phyloP scores from a whole-genome alignment of 2,113 vertebrate species.

The Capreolus pygargus region DNA sequence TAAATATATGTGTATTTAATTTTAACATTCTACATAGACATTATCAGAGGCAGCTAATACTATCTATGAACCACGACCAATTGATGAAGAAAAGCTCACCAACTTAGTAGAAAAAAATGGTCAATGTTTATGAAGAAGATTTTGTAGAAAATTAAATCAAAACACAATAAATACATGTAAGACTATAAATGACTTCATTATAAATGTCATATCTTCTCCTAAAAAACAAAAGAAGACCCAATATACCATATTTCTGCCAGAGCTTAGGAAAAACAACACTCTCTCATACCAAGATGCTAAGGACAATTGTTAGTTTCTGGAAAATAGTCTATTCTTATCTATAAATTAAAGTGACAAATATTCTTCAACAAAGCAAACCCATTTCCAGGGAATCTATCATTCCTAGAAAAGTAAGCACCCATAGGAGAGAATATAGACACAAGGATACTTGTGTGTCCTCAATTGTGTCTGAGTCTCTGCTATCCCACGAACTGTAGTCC shows the following conservation, averaged over 20 bases:
- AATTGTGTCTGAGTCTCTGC: not conserved
- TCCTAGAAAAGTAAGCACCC: not conserved
- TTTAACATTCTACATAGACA: not conserved
- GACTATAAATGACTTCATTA: not conserved
- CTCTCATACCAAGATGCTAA: not conserved
- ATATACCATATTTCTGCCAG: not conserved
- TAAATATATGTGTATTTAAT: not conserved
- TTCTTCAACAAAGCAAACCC: not conserved
- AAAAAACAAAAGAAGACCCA: not conserved
- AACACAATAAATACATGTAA: not conserved
- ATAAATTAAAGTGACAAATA: not conserved
- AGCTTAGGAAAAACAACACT: not conserved
- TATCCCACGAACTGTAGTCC: not conserved
- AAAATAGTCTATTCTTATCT: not conserved
- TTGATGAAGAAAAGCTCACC: not conserved
- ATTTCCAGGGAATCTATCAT: not conserved
- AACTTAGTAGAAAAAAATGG: not conserved
- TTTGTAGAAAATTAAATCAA: not conserved
- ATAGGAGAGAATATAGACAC: not conserved
- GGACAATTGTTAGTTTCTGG: not conserved
- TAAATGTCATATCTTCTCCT: not conserved
- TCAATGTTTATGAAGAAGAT: not conserved
- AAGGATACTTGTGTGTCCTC: not conserved
- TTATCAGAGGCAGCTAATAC: not conserved
- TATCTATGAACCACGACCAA: not conserved